Percentiles rank a stretch among this genome's conserved stretches.
Evolutionary conservation across 1,140 invertebrate genomes (phyloP).

Genomic region (Adoxophyes honmai): DNA sequence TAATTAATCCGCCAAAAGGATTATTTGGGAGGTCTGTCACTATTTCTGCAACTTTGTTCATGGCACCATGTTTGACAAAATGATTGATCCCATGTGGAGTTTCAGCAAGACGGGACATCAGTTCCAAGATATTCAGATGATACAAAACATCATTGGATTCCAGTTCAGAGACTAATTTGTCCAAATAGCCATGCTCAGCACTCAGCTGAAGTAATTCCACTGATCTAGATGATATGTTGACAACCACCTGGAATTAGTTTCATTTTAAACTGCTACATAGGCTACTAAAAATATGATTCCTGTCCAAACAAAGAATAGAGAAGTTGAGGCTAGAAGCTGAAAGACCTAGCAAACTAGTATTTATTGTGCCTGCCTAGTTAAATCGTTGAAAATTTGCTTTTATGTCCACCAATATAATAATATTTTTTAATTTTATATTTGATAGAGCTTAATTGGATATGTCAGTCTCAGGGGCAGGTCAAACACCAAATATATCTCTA

Average conservation of each 20-base stretch:
- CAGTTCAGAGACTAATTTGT: slow-evolving; percentile 82
- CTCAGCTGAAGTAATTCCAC: slow-evolving; percentile 78
- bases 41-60: slow-evolving; percentile 80
- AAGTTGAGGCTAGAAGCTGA: too few species aligned
- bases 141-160: slow-evolving; percentile 85
- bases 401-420: too few species aligned
- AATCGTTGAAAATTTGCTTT: too few species aligned
- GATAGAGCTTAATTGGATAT: too few species aligned
- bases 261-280: too few species aligned
- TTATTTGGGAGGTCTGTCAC: slow-evolving; percentile 79
- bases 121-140: slow-evolving; percentile 86
- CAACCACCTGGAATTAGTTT: slow-evolving; percentile 80
- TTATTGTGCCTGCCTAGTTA: too few species aligned
- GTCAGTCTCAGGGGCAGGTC: too few species aligned
- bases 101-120: slow-evolving; percentile 83
- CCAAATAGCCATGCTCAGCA: slow-evolving; percentile 80
- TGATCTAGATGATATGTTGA: slow-evolving; percentile 81
- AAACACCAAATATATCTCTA: too few species aligned
- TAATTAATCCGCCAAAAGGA: slow-evolving; percentile 79
- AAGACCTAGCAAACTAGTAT: too few species aligned
- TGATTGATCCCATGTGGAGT: slow-evolving; percentile 84
- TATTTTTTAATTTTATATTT: too few species aligned
- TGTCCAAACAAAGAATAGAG: too few species aligned
- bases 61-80: slow-evolving; percentile 81
- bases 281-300: too few species aligned